Evolutionary conservation across 2,113 vertebrate genomes (phyloP), one percentile per base, ranked within the genome.

Genomic region (Gnathonemus echidnorhynchus): DNA sequence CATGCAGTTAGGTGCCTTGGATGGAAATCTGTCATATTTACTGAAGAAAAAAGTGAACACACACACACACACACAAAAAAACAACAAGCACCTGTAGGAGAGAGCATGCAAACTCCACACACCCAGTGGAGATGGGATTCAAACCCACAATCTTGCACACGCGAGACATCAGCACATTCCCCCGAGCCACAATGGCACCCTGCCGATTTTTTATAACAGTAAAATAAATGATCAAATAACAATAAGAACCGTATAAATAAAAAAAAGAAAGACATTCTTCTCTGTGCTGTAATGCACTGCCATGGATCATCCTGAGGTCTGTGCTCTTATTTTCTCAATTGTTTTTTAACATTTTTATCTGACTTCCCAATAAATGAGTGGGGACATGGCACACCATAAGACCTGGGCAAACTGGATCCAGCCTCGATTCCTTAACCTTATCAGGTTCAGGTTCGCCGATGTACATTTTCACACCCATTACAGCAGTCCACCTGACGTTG

Each of bases 181-280:
- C 9, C 10, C 3, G 1, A 66, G 10, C n/a, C 62, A 27, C n/a
- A 27, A 66, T 1, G 24, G 0, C 62, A 11, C 62, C 62, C 62
- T 1, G n/a, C 2, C 0, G 27, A 31, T 1, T 0, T 0, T 1
- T 2, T 8, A 19, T 19, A 42, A 21, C 35, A 17, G 6, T 80
- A 80, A 80, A 80, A 39, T 42, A 80, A 80, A 80, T 77, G 13
- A 77, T 17, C 74, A 70, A 42, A 42, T 19, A 39, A 39, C 31
- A 39, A 31, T 74, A 39, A 39, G 1, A 39, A 77, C 3, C 2
- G 0, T 39, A 35, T 39, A 39, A 35, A 74, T 74, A 35, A 35
- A 17, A 11, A 6, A 27, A 77, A 13, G 5, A 74, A 5, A 42
- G 0, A 17, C 17, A 42, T 80, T 42, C 35, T 80, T 3, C 74